Evolutionary conservation across 2,888 invertebrate genomes (phyloP), one percentile per base, ranked within the genome.

Genomic region (Amphipyra berbera): DNA sequence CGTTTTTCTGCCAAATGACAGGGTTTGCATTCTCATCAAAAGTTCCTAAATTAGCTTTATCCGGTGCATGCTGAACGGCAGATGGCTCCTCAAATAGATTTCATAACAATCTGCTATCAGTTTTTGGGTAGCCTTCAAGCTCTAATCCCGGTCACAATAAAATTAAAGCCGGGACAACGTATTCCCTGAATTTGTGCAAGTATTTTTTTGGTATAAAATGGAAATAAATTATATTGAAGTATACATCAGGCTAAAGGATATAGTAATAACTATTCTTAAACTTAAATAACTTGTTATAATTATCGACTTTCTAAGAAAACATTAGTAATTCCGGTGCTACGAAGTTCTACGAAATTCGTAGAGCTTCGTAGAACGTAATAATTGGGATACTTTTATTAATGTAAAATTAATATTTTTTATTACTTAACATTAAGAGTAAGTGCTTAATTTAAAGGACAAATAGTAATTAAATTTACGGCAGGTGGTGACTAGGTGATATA

Each of bases 321-420:
- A 41, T 48, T 42, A 57, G 9, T 38, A 71, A 66, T 60, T 54
- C 45, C 6, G 7, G 15, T 58, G 62, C 71, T 74, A 78, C 74
- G 69, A 68, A 60, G 40, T 52, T 56, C 78, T 76, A 76, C 71
- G 74, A 62, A 66, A 30, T 38, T 13, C 74, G 76, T 76, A 78
- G 69, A 58, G 15, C 9, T 50, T 42, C 61, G 64, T 67, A 71
- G 73, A 49, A 44, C 12, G 14, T 38, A 58, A 40, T 61, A 58
- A 40, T 61, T 48, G 48, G 45, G 33, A 35, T 27, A 59, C 21
- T 54, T 60, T 67, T 47, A 21, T 49, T 52, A 8, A 40, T 21
- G 27, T 13, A 35, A 8, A 62, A 40, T 21, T 44, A 33, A 33
- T 38, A 1, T 53, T 54, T 15, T 54, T 48, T 33, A 15, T 8